Percentiles rank a stretch among this genome's conserved stretches.
Evolutionary conservation across 2,888 invertebrate species (phyloP).

Genomic region (Vannuccia rotundouncinata): DNA sequence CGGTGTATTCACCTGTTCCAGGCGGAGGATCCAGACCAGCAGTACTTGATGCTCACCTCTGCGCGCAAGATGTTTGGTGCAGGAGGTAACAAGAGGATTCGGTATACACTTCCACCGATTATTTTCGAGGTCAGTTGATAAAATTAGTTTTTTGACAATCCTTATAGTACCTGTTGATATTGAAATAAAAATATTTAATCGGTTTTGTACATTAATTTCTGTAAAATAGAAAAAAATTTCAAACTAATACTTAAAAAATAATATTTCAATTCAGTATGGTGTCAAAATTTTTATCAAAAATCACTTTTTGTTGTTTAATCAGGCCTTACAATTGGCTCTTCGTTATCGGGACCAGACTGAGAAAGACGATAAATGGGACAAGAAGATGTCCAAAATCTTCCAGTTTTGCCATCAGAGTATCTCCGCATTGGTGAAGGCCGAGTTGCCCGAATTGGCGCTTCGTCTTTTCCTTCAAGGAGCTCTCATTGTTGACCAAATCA

Average conservation of each 20-base stretch:
- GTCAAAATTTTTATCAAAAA: neutral
- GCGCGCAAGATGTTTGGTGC: slow-evolving; percentile 79
- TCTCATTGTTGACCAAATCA: slow-evolving; percentile 77
- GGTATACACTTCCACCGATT: slow-evolving; percentile 83
- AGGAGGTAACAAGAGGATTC: slow-evolving; percentile 81
- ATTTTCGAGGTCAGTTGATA: slow-evolving; percentile 70
- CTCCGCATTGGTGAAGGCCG: slow-evolving; percentile 84
- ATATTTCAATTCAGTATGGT: neutral
- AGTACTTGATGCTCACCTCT: slow-evolving; percentile 71
- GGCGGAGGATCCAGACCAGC: slow-evolving; percentile 61
- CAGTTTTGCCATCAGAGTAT: slow-evolving; percentile 95
- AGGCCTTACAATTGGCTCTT: slow-evolving; percentile 52
- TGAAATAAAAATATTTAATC: neutral
- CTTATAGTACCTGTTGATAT: neutral
- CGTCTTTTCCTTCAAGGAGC: slow-evolving; percentile 91
- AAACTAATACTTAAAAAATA: too few relatives aligned
- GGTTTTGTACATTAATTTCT: too few relatives aligned
- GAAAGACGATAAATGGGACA: slow-evolving; percentile 92
- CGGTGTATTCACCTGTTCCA: slow-evolving; percentile 58
- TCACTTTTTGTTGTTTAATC: slow-evolving; percentile 51
- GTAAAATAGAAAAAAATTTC: too few relatives aligned
- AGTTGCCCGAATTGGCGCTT: slow-evolving; percentile 82
- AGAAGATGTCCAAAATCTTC: slow-evolving; percentile 94
- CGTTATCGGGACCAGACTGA: slow-evolving; percentile 17
- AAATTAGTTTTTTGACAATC: neutral